Evolutionary conservation across 1,140 invertebrate species (phyloP).

Genomic region (Polypedilum pembai): DNA sequence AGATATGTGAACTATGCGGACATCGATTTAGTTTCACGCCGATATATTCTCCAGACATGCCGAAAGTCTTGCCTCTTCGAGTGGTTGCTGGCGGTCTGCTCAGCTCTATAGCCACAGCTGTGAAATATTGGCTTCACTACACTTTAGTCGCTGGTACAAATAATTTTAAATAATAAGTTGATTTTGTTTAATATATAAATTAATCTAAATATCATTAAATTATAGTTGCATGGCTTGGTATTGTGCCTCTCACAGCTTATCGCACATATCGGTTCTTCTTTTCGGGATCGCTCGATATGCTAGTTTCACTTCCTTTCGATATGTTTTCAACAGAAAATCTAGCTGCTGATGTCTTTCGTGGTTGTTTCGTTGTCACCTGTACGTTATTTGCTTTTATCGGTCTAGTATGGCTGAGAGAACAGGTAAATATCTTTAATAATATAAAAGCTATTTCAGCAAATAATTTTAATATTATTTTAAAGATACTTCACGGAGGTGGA

Average conservation of each 20-base stretch:
- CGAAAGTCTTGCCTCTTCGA: conserved; percentile 81
- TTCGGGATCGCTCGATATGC: conserved; percentile 75
- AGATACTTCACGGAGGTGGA: conserved; percentile 94
- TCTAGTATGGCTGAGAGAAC: conserved; percentile 89
- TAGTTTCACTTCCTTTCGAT: conserved; percentile 81
- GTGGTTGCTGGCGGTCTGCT: conserved; percentile 85
- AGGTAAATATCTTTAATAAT: neutral
- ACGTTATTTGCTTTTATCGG: conserved; percentile 96
- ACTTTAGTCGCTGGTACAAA: conserved; percentile 68
- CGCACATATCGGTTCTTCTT: conserved; percentile 89
- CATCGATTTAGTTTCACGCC: conserved; percentile 97
- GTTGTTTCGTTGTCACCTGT: conserved; percentile 93
- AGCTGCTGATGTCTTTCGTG: conserved; percentile 88
- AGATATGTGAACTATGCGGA: conserved; percentile 91
- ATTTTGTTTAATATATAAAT: too few species aligned
- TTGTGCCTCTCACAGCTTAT: conserved; percentile 95
- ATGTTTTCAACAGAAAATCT: conserved; percentile 90
- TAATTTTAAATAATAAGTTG: conserved; percentile 39
- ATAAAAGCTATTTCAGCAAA: neutral
- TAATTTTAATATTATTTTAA: conserved; percentile 40
- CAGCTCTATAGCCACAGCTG: conserved; percentile 79
- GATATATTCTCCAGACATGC: conserved; percentile 99
- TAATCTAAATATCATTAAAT: neutral
- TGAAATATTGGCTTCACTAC: conserved; percentile 95
- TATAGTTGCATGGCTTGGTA: conserved; percentile 83